These are phyloP conservation scores for Brachyistius frenatus DNA, from an alignment of 2,113 vertebrate species.

Conservation along the genomic window DNA sequence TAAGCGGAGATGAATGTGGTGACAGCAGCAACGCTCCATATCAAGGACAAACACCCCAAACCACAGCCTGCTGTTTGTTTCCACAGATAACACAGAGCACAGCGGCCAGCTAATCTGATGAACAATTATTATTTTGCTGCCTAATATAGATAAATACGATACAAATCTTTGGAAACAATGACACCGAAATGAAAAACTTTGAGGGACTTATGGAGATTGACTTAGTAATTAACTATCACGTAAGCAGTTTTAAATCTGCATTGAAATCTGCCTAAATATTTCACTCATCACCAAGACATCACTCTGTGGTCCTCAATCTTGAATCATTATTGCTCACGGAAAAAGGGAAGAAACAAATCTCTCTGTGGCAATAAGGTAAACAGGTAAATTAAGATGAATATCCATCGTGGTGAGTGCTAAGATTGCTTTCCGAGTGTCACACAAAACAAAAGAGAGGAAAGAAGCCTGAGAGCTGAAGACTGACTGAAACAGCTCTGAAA, in stretches of 20 bases:
- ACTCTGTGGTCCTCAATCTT: constrained; percentile 1
- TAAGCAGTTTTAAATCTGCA: neutral
- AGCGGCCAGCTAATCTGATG: constrained; percentile 14
- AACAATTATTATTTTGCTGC: constrained; percentile 7
- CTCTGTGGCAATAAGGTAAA: constrained; percentile 27
- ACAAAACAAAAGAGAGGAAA: constrained; percentile 13
- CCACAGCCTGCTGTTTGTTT: constrained; percentile 18
- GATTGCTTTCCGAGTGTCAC: constrained; percentile 41
- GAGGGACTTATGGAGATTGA: neutral
- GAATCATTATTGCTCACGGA: constrained; percentile 31
- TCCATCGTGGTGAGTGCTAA: constrained; percentile 31
- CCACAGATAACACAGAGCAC: constrained; percentile 17
- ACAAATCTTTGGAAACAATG: neutral
- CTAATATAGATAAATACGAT: constrained; percentile 3
- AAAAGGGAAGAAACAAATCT: constrained; percentile 24
- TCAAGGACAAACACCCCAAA: constrained; percentile 27
- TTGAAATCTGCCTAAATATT: constrained; percentile 19
- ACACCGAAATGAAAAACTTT: constrained; percentile 3
- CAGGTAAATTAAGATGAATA: constrained; percentile 66
- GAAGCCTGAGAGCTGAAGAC: constrained; percentile 28
- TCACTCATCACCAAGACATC: neutral
- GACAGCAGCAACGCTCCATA: constrained; percentile 19
- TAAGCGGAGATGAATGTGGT: constrained; percentile 21
- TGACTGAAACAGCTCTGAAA: constrained; percentile 27
- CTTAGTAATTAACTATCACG: constrained; percentile 11